phyloP scores from a whole-genome alignment of 2,113 vertebrate genomes.

The Gnathonemus echidnorhynchus region DNA sequence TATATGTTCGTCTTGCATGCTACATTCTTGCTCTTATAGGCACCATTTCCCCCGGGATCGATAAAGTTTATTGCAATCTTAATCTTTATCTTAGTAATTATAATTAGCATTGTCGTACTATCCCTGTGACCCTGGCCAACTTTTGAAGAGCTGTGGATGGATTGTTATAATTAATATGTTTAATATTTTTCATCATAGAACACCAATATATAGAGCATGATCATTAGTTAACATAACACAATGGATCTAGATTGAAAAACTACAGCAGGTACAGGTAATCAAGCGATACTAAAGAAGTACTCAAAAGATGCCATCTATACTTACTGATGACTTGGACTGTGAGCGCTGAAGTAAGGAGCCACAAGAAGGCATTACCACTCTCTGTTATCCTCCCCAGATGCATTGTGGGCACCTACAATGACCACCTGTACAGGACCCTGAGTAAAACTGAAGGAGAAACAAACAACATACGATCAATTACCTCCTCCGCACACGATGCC shows the following conservation, averaged over 20 bases:
- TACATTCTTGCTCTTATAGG: background rate
- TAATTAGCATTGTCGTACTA: background rate
- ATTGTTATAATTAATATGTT: background rate
- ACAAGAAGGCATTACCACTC: background rate
- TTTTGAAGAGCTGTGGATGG: background rate
- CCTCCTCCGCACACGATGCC: background rate
- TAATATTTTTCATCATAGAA: background rate
- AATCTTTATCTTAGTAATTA: background rate
- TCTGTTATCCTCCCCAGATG: background rate
- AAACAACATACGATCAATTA: background rate
- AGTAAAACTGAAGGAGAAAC: background rate
- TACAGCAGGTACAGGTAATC: background rate
- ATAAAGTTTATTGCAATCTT: background rate
- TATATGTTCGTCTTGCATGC: background rate
- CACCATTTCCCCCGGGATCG: background rate
- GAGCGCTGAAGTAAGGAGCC: background rate
- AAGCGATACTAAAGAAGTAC: background rate
- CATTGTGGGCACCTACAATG: background rate
- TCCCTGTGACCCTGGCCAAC: background rate
- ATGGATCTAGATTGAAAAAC: background rate
- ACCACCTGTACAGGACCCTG: background rate
- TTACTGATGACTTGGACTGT: background rate
- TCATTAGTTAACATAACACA: background rate
- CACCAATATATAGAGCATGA: background rate
- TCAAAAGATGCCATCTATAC: constrained; percentile 4